Percentiles rank a stretch among this genome's conserved stretches.
phyloP scores from a whole-genome alignment of 2,888 invertebrate genomes.

The Stegana nigrithorax region DNA sequence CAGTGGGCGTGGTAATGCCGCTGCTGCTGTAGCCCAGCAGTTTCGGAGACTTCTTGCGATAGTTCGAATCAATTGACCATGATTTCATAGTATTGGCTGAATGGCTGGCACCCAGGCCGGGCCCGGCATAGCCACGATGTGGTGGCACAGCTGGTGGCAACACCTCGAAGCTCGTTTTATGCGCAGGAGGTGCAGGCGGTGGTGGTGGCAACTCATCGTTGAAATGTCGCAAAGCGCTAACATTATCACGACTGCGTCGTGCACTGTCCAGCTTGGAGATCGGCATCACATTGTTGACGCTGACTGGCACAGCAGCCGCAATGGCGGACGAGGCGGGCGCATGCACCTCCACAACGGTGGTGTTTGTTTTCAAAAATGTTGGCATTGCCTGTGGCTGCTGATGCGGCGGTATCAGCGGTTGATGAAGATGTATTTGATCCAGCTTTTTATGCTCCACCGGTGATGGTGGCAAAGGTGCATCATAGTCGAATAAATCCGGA shows the following conservation, averaged over 20 bases:
- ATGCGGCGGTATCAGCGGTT: neutral
- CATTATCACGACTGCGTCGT: slow-evolving; percentile 51
- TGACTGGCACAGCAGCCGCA: neutral
- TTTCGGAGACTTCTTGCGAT: slow-evolving; percentile 73
- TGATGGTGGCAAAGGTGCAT: slow-evolving; percentile 81
- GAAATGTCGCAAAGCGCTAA: slow-evolving; percentile 54
- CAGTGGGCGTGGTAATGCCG: slow-evolving; percentile 61
- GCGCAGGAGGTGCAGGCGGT: slow-evolving; percentile 59
- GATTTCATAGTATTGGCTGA: slow-evolving; percentile 80
- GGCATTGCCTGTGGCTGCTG: no score
- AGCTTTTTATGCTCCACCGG: slow-evolving; percentile 75
- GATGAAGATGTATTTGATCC: slow-evolving; percentile 43
- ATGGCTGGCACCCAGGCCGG: slow-evolving; percentile 68
- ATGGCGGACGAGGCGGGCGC: slow-evolving; percentile 47
- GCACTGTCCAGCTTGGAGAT: slow-evolving; percentile 46
- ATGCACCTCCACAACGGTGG: slow-evolving; percentile 52
- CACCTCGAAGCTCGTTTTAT: slow-evolving; percentile 43
- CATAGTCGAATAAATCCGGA: slow-evolving; percentile 59
- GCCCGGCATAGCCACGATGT: slow-evolving; percentile 77
- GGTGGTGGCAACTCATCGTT: slow-evolving; percentile 61
- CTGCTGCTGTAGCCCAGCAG: slow-evolving; percentile 71
- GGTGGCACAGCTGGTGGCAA: slow-evolving; percentile 77
- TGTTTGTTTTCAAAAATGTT: slow-evolving; percentile 20
- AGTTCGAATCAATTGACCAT: slow-evolving; percentile 86
- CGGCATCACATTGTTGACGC: neutral